Base-by-base conservation (phyloP, 2,888 invertebrate genomes). In the Ochropleura leucogaster region DNA sequence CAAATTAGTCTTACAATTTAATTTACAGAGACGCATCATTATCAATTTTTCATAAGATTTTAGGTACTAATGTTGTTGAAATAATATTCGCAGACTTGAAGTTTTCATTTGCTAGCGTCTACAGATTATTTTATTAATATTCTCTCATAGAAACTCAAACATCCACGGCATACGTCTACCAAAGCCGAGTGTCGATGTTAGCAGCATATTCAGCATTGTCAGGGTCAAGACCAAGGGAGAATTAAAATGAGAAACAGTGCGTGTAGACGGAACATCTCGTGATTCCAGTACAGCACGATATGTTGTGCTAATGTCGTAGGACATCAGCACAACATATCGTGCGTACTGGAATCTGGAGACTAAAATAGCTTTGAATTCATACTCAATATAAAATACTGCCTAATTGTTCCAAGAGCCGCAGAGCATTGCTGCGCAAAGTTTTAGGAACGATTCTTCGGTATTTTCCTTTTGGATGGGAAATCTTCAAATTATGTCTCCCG, bases 1-100 rank as follows among this genome's bases (percentile, higher is more conserved):
- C 10, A 66, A 83, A 77, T 70, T 83, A 70, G 67, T 72, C 64
- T 83, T 47, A 51, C 49, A 72, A 72, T 71, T 68, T 74, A 72
- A 67, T 74, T 65, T 70, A 47, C 47, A 44, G 40, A 30, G 72
- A 70, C 67, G 49, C 59, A 68, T 62, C n/a, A 73, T 70, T 73
- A 77, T 68, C 10, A 57, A 47, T 68, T 68, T 70, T 73, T 68
- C 53, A 44, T 49, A 51, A 68, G 46, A 7, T 49, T 64, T 71
- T 47, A 53, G 14, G 47, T 51, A 44, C 12, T 30, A 66, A 62
- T 59, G n/a, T 68, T 67, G 51, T 57, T 60, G 51, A 62, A 77
- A 67, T 66, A 68, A 68, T 42, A 59, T 44, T 72, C 12, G 16
- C 9, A 62, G 40, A 49, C 55, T 57, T 20, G 18, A 75, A 57